Conservation (phyloP, 1,140 invertebrate genomes). For the Micrasema longulum region DNA sequence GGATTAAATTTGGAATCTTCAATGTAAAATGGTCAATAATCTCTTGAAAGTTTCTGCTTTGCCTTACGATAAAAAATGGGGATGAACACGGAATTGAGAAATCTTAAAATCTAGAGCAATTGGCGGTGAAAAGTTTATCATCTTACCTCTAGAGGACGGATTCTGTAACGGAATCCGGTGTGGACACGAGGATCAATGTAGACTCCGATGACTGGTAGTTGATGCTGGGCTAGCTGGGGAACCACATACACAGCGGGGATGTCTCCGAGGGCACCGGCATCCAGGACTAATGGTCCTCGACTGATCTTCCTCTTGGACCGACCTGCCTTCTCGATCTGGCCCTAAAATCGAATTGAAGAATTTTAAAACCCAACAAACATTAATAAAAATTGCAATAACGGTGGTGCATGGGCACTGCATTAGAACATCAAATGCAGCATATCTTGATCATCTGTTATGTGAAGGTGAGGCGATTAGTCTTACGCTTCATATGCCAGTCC, state of each 20-base stretch:
- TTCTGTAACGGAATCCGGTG: conserved; percentile 81
- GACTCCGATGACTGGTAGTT: conserved; percentile 79
- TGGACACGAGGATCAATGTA: conserved; percentile 78
- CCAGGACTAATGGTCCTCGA: conserved; percentile 64
- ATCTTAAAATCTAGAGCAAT: neutral
- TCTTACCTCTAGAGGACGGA: conserved; percentile 71
- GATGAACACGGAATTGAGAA: too few relatives aligned
- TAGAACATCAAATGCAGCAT: too few relatives aligned
- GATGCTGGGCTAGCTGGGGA: conserved; percentile 71
- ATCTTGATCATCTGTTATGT: too few relatives aligned
- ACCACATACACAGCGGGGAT: conserved; percentile 75
- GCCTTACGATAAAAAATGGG: neutral
- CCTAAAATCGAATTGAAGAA: conserved; percentile 55
- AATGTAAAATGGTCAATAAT: neutral
- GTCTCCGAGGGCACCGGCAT: conserved; percentile 71
- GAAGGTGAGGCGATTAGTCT: too few relatives aligned
- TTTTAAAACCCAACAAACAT: too few relatives aligned
- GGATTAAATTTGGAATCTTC: neutral
- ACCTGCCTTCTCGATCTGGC: conserved; percentile 56
- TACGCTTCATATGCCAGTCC: too few relatives aligned
- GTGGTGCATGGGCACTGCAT: neutral
- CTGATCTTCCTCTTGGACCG: conserved; percentile 33
- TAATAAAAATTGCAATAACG: neutral
- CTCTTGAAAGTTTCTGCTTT: neutral
- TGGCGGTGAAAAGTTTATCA: neutral